A percentile compares a stretch with the other conserved stretches of the same genome.
Conservation (phyloP, 2,888 invertebrate genomes). For the Oligia strigilis region DNA sequence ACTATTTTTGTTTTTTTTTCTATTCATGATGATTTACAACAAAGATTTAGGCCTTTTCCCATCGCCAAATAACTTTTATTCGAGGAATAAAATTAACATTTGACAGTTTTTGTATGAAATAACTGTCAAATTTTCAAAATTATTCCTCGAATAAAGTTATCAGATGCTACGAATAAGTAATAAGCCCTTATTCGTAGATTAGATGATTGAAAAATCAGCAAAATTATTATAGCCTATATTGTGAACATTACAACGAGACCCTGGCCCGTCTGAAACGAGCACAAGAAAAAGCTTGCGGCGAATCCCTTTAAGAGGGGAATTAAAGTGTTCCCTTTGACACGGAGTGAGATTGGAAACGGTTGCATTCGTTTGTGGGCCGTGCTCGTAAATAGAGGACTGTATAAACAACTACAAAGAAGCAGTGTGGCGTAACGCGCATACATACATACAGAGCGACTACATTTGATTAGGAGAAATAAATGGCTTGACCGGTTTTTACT, state of each 20-base stretch:
- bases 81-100: too few species aligned
- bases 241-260: constrained; percentile 40
- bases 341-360: constrained; percentile 68
- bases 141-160: too few species aligned
- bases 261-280: constrained; percentile 65
- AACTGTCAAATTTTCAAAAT: too few species aligned
- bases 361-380: constrained; percentile 59
- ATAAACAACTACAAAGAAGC: constrained; percentile 52
- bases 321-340: constrained; percentile 72
- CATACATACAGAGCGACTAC: constrained; percentile 31
- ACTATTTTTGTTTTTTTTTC: background rate
- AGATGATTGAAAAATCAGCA: background rate
- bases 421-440: constrained; percentile 32
- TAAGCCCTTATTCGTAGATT: too few species aligned
- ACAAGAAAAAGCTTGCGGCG: constrained; percentile 65
- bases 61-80: too few species aligned
- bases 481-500: constrained; percentile 14
- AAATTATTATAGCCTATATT: constrained; percentile 4
- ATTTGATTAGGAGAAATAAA: constrained; percentile 45
- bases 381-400: constrained; percentile 49
- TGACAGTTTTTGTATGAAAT: too few species aligned
- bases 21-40: background rate
- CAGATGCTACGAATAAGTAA: too few species aligned
- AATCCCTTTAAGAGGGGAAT: constrained; percentile 69
- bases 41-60: background rate